Evolutionary conservation across 2,113 vertebrate species (phyloP).

Genomic region (Bombycilla garrulus): DNA sequence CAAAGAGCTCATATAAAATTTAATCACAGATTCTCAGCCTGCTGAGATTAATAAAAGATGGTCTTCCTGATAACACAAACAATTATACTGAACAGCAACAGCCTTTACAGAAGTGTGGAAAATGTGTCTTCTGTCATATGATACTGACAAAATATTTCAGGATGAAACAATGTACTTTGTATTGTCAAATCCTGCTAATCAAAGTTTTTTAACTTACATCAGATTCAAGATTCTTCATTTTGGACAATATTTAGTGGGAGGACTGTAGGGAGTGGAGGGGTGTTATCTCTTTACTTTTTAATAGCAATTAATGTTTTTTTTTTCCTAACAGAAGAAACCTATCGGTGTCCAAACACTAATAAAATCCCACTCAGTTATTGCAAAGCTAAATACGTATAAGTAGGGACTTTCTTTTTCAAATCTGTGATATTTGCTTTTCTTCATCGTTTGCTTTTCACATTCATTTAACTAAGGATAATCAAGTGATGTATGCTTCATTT

Average conservation of each 20-base stretch:
- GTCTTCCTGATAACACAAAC: not conserved
- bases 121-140: not conserved
- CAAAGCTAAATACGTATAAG: not conserved
- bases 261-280: accelerated
- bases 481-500: not conserved
- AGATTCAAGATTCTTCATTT: not conserved
- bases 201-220: not conserved
- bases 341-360: not conserved
- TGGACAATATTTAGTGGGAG: not conserved
- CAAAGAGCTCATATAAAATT: not conserved
- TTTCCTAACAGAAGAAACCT: not conserved
- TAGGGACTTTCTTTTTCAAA: not conserved
- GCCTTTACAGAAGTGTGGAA: not conserved
- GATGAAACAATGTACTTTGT: accelerated
- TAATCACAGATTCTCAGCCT: not conserved
- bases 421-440: not conserved
- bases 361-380: not conserved
- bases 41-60: not conserved
- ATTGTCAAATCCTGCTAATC: not conserved
- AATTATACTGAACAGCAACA: not conserved
- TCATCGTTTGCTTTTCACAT: not conserved
- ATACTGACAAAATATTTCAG: not conserved
- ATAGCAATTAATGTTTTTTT: accelerated
- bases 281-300: not conserved
- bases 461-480: not conserved